These are phyloP conservation scores for Axis porcinus DNA, from an alignment of 2,113 vertebrate species.

Conservation along the genomic window DNA sequence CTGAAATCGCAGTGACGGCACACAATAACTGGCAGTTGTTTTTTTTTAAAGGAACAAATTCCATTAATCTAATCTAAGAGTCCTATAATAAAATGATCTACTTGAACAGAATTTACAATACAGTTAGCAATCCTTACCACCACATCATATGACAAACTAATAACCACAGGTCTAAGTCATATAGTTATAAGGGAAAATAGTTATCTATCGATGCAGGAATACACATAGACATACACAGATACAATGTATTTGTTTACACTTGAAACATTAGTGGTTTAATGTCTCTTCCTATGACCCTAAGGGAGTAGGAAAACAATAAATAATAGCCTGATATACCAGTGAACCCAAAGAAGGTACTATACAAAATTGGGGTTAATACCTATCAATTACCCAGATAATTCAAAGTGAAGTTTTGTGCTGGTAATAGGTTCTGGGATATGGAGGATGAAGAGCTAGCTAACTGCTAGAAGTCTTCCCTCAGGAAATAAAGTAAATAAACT, in stretches of 20 bases:
- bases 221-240: not conserved
- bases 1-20: not conserved
- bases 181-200: not conserved
- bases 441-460: not conserved
- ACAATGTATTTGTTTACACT: not conserved
- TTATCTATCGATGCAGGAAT: not conserved
- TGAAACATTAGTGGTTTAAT: conserved; percentile 9
- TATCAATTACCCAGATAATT: not conserved
- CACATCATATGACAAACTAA: not conserved
- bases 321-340: not conserved
- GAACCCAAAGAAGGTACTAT: not conserved
- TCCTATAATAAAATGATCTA: conserved; percentile 14
- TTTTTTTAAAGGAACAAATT: not conserved
- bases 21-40: not conserved
- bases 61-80: not conserved
- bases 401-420: conserved; percentile 5
- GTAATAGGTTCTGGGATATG: not conserved
- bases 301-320: conserved; percentile 40
- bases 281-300: not conserved
- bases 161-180: not conserved
- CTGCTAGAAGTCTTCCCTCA: not conserved
- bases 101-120: not conserved
- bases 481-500: conserved; percentile 3
- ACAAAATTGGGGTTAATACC: not conserved
- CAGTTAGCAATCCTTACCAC: not conserved